A percentile compares a stretch with the other conserved stretches of the same genome.
These are phyloP conservation scores for Bhutanitis thaidina DNA, from an alignment of 2,888 invertebrate genomes.

Conservation along the genomic window DNA sequence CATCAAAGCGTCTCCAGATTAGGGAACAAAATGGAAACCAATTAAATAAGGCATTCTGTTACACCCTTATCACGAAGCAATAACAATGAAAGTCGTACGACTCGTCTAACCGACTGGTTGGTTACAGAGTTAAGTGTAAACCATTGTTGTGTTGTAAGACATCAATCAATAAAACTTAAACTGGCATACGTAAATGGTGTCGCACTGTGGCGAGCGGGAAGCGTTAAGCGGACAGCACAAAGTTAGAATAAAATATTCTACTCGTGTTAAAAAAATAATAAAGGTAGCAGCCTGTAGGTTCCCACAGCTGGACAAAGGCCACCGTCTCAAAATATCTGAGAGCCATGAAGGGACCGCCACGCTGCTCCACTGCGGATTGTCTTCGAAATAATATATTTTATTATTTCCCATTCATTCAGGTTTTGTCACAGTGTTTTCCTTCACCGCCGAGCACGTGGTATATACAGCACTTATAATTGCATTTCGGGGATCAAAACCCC, in stretches of 20 bases:
- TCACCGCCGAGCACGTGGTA: no score
- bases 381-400: no score
- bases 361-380: no score
- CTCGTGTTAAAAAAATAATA: no score
- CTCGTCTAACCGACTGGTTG: slow-evolving; percentile 9
- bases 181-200: slow-evolving; percentile 33
- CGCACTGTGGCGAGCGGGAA: background rate
- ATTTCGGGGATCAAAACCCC: no score
- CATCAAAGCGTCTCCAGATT: background rate
- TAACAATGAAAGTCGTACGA: slow-evolving; percentile 8
- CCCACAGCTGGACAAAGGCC: no score
- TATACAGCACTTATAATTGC: no score
- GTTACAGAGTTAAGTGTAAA: slow-evolving; percentile 17
- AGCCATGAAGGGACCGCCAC: no score
- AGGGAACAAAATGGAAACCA: background rate
- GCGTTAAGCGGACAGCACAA: background rate
- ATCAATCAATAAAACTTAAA: slow-evolving; percentile 47
- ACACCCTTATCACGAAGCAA: slow-evolving; percentile 2
- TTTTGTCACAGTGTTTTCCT: no score
- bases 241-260: no score
- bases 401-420: background rate
- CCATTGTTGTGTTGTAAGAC: slow-evolving; percentile 27
- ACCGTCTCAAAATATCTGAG: no score
- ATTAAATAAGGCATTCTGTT: background rate
- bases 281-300: no score